Base-by-base conservation (phyloP, 53 echinoderm and acorn worm genomes). In the Luidia sarsii region DNA sequence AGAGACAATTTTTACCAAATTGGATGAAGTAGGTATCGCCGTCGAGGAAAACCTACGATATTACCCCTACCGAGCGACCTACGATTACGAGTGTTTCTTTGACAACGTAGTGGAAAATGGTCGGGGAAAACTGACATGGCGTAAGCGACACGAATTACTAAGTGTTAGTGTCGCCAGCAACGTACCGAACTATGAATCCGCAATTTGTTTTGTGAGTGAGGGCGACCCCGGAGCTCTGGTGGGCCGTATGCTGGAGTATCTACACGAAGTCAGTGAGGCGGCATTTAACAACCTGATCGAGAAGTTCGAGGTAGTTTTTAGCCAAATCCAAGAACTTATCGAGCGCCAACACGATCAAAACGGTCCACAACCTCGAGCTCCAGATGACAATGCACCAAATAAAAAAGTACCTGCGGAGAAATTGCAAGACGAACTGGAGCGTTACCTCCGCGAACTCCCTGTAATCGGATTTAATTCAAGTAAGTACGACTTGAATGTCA, bases 381-480 rank as follows among this genome's bases (percentile, higher is more conserved):
- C 0, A 69, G 50, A 50, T 30, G 20, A 32, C 50, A 18, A 16
- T 23, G 25, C 33, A 4, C 49, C 48, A 0, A 48, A 1, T 30
- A 69, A 50, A 50, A 69, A 69, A 69, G 10, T 29, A 29, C 49
- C 50, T 1, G 69, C 49, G 7, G 82, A 81, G 30, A 66, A 67
- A 27, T 29, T 81, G 37, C 20, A 43, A 14, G 45, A 67, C 9
- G 56, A 67, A 27, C 27, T 81, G 8, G 81, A 81, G 11, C 41
- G 52, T 20, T 73, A 82, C 28, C 36, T 68, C 3, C n/a, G 20
- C 2, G 68, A 68, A 48, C 68, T 68, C 48, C 68, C 68, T 4
- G 43, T 68, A 20, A 8, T 82, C n/a, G 82, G 72, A 2, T 82
- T 87, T 28, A 87, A 87, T 25, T 87, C 74, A 2, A 38, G 82